phyloP scores from a whole-genome alignment of 2,113 vertebrate species.

The Fregata magnificens region DNA sequence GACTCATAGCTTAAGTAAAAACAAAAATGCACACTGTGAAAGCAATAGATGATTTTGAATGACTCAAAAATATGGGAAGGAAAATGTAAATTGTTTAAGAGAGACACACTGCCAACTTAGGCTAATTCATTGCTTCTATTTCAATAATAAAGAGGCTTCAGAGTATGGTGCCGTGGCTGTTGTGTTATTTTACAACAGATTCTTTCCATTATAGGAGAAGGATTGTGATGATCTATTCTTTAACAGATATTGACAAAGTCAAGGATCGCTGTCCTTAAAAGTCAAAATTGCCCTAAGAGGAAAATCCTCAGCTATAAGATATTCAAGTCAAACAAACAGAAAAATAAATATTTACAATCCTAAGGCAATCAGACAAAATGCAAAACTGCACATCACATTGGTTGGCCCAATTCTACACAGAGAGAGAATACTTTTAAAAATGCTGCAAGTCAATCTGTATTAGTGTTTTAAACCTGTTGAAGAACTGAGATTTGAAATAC shows the following conservation, averaged over 20 bases:
- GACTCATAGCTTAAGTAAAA: not conserved
- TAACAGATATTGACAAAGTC: constrained; percentile 38
- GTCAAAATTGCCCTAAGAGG: constrained; percentile 11
- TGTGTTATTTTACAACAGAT: not conserved
- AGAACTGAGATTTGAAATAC: not conserved
- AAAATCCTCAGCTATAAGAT: not conserved
- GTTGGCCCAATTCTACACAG: not conserved
- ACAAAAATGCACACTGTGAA: not conserved
- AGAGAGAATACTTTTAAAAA: not conserved
- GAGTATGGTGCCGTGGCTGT: not conserved
- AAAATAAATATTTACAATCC: constrained; percentile 26
- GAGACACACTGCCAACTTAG: not conserved
- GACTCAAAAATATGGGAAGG: not conserved
- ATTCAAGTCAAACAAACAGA: constrained; percentile 4
- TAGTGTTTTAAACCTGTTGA: not conserved
- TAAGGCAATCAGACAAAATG: constrained; percentile 4
- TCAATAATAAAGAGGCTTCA: not conserved
- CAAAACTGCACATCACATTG: constrained; percentile 13
- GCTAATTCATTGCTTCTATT: not conserved
- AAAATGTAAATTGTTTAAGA: not conserved
- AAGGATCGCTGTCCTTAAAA: not conserved
- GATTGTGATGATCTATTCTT: not conserved
- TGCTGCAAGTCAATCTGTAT: not conserved
- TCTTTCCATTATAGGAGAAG: not conserved
- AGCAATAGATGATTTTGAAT: not conserved